These are phyloP conservation scores for Morpho deidamia DNA, from an alignment of 2,888 invertebrate species.

Conservation along the genomic window DNA sequence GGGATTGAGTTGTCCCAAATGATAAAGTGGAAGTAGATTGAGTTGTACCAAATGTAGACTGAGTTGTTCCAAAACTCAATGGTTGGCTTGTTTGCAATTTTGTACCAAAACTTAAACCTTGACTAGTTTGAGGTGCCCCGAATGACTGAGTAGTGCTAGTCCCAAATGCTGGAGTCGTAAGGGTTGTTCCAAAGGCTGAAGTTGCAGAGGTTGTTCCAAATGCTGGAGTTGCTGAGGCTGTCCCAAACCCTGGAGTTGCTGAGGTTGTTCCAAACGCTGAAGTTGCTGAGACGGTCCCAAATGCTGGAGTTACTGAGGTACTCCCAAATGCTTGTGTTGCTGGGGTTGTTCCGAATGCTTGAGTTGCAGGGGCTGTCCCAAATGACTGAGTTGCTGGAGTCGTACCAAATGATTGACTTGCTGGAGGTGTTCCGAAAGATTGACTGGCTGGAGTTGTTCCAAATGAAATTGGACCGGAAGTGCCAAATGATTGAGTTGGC, in stretches of 20 bases:
- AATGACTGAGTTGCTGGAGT: background rate
- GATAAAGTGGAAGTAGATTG: slow-evolving; percentile 3
- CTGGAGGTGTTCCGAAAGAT: background rate
- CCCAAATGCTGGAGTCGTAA: slow-evolving; percentile 23
- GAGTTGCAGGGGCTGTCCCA: background rate
- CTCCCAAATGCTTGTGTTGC: slow-evolving; percentile 1
- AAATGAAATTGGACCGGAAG: background rate
- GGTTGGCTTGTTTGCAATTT: slow-evolving; percentile 18
- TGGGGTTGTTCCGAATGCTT: slow-evolving; percentile 1
- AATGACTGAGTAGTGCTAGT: slow-evolving; percentile 16
- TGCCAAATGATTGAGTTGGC: background rate
- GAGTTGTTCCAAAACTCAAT: slow-evolving; percentile 13
- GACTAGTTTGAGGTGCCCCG: slow-evolving; percentile 22
- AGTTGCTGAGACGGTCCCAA: background rate
- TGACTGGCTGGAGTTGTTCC: background rate
- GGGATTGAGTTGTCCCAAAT: slow-evolving; percentile 10
- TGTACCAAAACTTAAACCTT: slow-evolving; percentile 23
- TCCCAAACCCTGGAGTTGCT: slow-evolving; percentile 5
- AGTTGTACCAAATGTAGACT: slow-evolving; percentile 21
- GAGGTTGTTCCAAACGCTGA: slow-evolving; percentile 18
- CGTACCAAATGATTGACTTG: background rate
- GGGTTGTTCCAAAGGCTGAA: slow-evolving; percentile 23
- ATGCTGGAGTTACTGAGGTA: background rate
- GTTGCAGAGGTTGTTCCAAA: background rate
- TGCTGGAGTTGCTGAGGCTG: background rate